Conservation (phyloP, 2,113 vertebrate genomes). For the Ammodytes dubius region DNA sequence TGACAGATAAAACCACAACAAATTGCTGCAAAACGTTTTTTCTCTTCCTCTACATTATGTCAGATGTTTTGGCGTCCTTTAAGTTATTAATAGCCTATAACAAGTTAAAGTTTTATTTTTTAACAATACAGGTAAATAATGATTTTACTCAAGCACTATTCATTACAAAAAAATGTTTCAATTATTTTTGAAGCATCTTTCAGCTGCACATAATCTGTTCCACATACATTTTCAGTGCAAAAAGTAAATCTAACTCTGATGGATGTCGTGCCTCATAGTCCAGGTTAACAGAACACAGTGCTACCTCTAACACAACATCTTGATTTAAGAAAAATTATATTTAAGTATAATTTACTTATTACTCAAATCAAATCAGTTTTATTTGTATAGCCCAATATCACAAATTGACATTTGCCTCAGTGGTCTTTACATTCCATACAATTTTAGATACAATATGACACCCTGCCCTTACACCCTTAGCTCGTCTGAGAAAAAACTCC, state of each 20-base stretch:
- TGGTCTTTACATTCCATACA: too few species aligned
- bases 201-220: neutral
- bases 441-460: too few species aligned
- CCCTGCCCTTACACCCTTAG: too few species aligned
- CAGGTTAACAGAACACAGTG: neutral
- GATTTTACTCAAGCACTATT: neutral
- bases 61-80: neutral
- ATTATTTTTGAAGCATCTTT: too few species aligned
- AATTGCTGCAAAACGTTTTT: neutral
- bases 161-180: neutral
- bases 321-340: neutral
- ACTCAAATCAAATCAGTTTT: too few species aligned
- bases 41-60: neutral
- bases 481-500: too few species aligned
- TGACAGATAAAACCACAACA: neutral
- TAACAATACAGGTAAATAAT: neutral
- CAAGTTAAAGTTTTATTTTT: too few species aligned
- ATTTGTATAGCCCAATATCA: too few species aligned
- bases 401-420: too few species aligned
- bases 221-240: neutral
- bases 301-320: neutral
- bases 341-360: too few species aligned
- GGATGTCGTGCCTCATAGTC: neutral
- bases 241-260: neutral
- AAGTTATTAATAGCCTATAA: too few species aligned